Evolutionary conservation across 2,113 vertebrate genomes (phyloP).

Genomic region (Synchiropus splendidus): DNA sequence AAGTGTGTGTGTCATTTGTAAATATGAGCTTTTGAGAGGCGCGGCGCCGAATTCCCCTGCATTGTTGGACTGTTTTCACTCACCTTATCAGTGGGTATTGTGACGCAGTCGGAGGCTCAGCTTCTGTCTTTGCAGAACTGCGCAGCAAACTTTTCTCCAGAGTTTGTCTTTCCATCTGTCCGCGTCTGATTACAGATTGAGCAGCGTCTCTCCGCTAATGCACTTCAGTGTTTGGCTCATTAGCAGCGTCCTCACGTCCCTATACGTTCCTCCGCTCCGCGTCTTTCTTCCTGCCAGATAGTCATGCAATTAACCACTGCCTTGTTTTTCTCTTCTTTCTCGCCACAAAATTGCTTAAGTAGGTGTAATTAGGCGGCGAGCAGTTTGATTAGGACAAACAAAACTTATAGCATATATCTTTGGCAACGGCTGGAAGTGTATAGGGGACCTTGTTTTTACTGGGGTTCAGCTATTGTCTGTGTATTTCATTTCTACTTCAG

Average conservation of each 20-base stretch:
- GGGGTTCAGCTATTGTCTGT: no score
- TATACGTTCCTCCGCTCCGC: slow-evolving; percentile 63
- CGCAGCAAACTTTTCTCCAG: slow-evolving; percentile 42
- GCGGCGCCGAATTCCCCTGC: slow-evolving; percentile 29
- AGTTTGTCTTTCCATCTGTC: slow-evolving; percentile 53
- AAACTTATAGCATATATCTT: slow-evolving; percentile 49
- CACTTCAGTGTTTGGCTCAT: slow-evolving; percentile 60
- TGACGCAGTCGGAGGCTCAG: slow-evolving; percentile 3
- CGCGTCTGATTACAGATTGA: slow-evolving; percentile 46
- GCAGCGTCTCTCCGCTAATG: slow-evolving; percentile 46
- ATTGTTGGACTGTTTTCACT: slow-evolving; percentile 43
- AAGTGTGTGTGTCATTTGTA: slow-evolving; percentile 63
- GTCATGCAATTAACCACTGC: slow-evolving; percentile 67
- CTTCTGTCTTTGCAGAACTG: neutral
- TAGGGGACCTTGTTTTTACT: no score
- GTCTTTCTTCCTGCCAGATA: slow-evolving; percentile 68
- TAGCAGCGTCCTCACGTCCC: slow-evolving; percentile 61
- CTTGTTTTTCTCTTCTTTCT: slow-evolving; percentile 25
- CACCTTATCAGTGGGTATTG: slow-evolving; percentile 51
- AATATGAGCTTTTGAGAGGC: slow-evolving; percentile 59
- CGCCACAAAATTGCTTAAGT: slow-evolving; percentile 60
- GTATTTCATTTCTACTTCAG: no score
- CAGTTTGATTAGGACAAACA: slow-evolving; percentile 53
- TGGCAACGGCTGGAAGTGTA: slow-evolving; percentile 3
- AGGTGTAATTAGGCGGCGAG: slow-evolving; percentile 63